These are phyloP conservation scores for Steromphala cineraria DNA, from an alignment of 2,888 invertebrate species.

Conservation along the genomic window DNA sequence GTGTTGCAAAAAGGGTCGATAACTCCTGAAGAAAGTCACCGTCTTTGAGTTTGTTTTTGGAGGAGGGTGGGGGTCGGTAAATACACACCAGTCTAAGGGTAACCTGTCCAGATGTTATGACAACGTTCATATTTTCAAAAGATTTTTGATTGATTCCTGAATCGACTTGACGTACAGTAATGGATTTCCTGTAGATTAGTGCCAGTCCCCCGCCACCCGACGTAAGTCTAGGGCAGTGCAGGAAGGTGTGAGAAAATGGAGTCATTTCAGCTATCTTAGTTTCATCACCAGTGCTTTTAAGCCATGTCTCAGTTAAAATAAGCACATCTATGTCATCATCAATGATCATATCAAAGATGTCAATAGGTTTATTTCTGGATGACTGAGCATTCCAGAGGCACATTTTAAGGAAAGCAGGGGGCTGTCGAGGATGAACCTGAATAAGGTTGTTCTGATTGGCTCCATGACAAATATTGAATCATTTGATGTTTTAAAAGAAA, in stretches of 20 bases:
- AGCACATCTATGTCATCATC: background rate
- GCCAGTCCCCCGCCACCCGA: background rate
- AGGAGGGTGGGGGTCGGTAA: background rate
- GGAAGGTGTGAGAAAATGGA: background rate
- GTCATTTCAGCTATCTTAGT: background rate
- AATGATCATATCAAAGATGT: background rate
- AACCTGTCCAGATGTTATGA: background rate
- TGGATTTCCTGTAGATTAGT: background rate
- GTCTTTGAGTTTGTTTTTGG: background rate
- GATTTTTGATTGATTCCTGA: background rate
- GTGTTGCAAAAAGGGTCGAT: background rate
- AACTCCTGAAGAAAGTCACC: background rate
- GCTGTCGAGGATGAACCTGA: background rate
- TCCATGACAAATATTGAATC: background rate
- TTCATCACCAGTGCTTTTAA: background rate
- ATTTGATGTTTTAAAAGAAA: no score
- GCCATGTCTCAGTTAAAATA: background rate
- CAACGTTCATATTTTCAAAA: background rate
- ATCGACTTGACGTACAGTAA: background rate
- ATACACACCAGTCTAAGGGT: background rate
- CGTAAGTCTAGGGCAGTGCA: background rate
- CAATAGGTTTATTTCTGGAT: background rate
- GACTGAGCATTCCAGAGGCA: conserved; percentile 4
- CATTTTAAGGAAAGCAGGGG: background rate
- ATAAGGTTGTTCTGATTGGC: background rate